Evolutionary conservation across 2,888 invertebrate species (phyloP).

Genomic region (Clepsis dumicolana): DNA sequence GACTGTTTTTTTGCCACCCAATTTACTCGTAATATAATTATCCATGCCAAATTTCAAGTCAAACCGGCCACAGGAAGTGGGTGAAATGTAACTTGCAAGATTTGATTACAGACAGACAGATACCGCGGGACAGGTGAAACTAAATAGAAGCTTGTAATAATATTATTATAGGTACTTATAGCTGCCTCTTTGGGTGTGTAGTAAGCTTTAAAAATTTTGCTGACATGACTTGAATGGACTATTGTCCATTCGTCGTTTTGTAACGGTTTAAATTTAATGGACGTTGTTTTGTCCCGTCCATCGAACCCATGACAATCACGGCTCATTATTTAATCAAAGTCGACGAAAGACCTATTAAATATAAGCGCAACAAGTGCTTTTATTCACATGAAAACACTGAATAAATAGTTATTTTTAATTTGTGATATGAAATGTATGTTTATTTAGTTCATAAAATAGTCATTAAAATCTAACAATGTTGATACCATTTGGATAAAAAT

Average conservation of each 20-base stretch:
- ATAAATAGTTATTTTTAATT: slow-evolving; percentile 12
- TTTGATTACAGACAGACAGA: too few species aligned
- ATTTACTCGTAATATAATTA: too few species aligned
- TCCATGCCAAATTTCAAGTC: too few species aligned
- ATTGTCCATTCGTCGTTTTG: too few species aligned
- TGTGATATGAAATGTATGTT: neutral
- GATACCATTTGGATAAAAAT: neutral
- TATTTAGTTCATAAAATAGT: slow-evolving; percentile 10
- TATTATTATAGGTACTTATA: too few species aligned
- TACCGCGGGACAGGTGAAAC: too few species aligned
- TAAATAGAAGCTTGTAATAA: too few species aligned
- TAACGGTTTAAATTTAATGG: slow-evolving; percentile 3
- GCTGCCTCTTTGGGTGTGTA: too few species aligned
- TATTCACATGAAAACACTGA: slow-evolving; percentile 15
- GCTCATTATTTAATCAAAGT: slow-evolving; percentile 30
- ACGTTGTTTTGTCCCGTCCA: neutral
- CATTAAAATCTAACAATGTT: neutral
- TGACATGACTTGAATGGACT: neutral
- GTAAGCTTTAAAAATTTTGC: neutral
- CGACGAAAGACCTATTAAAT: slow-evolving; percentile 15
- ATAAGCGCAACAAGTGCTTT: slow-evolving; percentile 33
- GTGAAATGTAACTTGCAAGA: too few species aligned
- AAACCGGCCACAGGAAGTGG: too few species aligned
- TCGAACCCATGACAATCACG: slow-evolving; percentile 17
- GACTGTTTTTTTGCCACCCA: too few species aligned